phyloP scores from a whole-genome alignment of 1,140 invertebrate species.

The Dendrolimus kikuchii region DNA sequence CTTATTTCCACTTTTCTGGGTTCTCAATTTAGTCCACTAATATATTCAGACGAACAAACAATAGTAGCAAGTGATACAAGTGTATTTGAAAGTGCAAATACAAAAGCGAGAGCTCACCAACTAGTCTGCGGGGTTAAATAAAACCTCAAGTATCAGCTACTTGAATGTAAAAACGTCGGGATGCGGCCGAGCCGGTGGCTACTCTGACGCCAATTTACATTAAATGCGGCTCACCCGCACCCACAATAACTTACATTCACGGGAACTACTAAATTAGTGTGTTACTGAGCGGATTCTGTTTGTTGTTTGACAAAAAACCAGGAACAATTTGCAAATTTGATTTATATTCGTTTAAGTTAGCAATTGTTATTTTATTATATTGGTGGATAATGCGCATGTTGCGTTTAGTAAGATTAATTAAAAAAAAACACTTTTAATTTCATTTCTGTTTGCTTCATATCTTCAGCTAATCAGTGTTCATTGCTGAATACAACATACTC shows the following conservation, averaged over 20 bases:
- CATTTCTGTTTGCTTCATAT: too few relatives aligned
- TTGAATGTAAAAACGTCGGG: conserved; percentile 56
- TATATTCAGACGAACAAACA: conserved; percentile 25
- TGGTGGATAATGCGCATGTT: too few relatives aligned
- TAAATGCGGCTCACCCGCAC: conserved; percentile 55
- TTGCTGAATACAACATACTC: too few relatives aligned
- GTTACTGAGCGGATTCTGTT: conserved; percentile 4
- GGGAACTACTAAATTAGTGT: conserved; percentile 29
- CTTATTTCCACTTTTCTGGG: too few relatives aligned
- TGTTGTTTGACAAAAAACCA: conserved; percentile 1
- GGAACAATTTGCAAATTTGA: not conserved
- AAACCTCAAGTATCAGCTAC: conserved; percentile 52
- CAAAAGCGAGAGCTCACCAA: conserved; percentile 34
- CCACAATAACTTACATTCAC: conserved; percentile 52
- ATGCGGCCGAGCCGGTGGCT: conserved; percentile 32
- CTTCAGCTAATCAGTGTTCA: too few relatives aligned
- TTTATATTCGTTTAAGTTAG: not conserved
- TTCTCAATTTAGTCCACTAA: too few relatives aligned
- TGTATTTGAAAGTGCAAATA: conserved; percentile 35
- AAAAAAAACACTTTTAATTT: too few relatives aligned
- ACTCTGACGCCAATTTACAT: conserved; percentile 60
- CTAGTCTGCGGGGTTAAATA: conserved; percentile 35
- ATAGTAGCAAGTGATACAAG: conserved; percentile 27
- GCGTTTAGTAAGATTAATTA: too few relatives aligned
- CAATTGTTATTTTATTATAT: too few relatives aligned